Evolutionary conservation across 1,140 invertebrate genomes (phyloP).

Genomic region (Drosophila tani): DNA sequence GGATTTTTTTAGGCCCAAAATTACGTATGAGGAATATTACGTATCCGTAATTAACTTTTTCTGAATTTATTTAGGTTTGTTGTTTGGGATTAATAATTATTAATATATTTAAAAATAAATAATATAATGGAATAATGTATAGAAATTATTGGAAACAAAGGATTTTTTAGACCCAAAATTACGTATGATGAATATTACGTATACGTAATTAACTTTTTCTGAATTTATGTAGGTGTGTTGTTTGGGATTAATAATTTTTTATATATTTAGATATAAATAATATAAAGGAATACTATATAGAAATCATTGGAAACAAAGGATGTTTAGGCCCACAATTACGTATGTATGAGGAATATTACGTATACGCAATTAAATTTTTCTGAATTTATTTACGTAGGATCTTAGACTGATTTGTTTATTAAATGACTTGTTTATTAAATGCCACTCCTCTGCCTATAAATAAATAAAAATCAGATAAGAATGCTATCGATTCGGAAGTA

Average conservation of each 20-base stretch:
- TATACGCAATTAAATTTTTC: too few relatives aligned
- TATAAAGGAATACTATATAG: not conserved
- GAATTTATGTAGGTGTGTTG: too few relatives aligned
- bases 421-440: too few relatives aligned
- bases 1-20: too few relatives aligned
- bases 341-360: too few relatives aligned
- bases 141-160: not conserved
- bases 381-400: too few relatives aligned
- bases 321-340: too few relatives aligned
- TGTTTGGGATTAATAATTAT: not conserved
- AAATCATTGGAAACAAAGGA: not conserved
- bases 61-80: constrained; percentile 27
- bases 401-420: too few relatives aligned
- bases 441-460: too few relatives aligned
- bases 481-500: not conserved
- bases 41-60: not conserved
- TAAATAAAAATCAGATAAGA: not conserved
- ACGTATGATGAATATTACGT: not conserved
- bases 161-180: too few relatives aligned
- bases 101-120: not conserved
- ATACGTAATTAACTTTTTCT: not conserved
- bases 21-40: not conserved
- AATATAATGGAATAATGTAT: not conserved
- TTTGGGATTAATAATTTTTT: too few relatives aligned
- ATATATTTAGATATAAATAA: too few relatives aligned